These are phyloP conservation scores for Condylura cristata DNA, from an alignment of 2,113 vertebrate species.

Conservation along the genomic window DNA sequence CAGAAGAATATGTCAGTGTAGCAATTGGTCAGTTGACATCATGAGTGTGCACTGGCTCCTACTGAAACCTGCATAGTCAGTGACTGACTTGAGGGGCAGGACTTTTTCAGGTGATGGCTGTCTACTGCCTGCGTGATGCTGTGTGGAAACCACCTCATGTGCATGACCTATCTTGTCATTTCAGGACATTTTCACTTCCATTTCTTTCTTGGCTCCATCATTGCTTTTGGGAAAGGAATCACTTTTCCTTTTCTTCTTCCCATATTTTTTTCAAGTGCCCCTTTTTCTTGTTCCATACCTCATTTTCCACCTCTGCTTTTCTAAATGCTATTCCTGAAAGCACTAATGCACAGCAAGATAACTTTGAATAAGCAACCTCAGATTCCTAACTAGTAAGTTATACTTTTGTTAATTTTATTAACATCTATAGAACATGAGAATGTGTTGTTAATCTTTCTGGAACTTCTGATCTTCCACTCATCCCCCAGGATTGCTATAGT, in stretches of 20 bases:
- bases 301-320: not conserved
- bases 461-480: not conserved
- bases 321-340: not conserved
- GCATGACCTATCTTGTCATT: not conserved
- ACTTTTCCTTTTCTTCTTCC: not conserved
- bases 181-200: not conserved
- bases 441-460: not conserved
- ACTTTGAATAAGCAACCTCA: not conserved
- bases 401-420: not conserved
- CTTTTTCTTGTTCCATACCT: not conserved
- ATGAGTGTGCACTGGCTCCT: rapidly evolving
- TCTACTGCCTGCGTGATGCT: not conserved
- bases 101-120: not conserved
- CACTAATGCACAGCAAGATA: not conserved
- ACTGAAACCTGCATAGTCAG: rapidly evolving
- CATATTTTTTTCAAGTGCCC: not conserved
- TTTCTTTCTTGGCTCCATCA: not conserved
- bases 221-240: rapidly evolving
- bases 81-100: not conserved
- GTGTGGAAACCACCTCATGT: not conserved
- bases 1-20: not conserved
- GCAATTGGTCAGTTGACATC: rapidly evolving
- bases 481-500: not conserved
- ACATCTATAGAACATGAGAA: not conserved
- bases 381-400: not conserved